Evolutionary conservation across 2,888 invertebrate genomes (phyloP).

Genomic region (Acronicta psi): DNA sequence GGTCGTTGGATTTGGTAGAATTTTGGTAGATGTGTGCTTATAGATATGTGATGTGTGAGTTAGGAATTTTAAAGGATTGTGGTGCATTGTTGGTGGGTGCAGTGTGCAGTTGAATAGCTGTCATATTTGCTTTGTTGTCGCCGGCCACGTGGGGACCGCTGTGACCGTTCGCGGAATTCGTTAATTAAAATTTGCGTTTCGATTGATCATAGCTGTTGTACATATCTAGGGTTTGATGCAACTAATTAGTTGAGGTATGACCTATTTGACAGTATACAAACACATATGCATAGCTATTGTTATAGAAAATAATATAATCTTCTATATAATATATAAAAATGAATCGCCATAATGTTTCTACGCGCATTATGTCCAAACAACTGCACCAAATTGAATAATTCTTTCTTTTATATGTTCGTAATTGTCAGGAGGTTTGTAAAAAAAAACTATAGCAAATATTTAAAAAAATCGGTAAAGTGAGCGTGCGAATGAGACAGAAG

Average conservation of each 20-base stretch:
- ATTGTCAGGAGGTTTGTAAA: no score
- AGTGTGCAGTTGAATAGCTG: conserved; percentile 70
- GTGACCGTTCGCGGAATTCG: conserved; percentile 72
- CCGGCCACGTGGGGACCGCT: conserved; percentile 57
- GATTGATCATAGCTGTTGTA: conserved; percentile 62
- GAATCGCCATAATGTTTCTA: no score
- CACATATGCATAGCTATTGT: background rate
- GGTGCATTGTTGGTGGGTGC: conserved; percentile 55
- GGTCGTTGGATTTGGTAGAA: conserved; percentile 57
- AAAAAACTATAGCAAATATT: no score
- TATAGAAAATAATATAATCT: background rate
- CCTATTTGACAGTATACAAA: conserved; percentile 13
- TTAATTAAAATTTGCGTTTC: conserved; percentile 75
- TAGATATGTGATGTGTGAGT: conserved; percentile 56
- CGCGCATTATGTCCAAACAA: no score
- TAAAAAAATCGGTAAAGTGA: no score
- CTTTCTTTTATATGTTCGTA: no score
- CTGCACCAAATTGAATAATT: no score
- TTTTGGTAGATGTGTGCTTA: conserved; percentile 59
- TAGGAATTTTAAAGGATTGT: conserved; percentile 69
- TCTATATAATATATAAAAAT: no score
- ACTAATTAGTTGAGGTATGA: conserved; percentile 41
- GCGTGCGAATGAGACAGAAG: no score
- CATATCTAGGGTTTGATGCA: conserved; percentile 33
- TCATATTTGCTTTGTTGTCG: conserved; percentile 76